A percentile compares a stretch with the other conserved stretches of the same genome.
Conservation (phyloP, 64 coral and sea anemone species). For the Astreopora myriophthalma region DNA sequence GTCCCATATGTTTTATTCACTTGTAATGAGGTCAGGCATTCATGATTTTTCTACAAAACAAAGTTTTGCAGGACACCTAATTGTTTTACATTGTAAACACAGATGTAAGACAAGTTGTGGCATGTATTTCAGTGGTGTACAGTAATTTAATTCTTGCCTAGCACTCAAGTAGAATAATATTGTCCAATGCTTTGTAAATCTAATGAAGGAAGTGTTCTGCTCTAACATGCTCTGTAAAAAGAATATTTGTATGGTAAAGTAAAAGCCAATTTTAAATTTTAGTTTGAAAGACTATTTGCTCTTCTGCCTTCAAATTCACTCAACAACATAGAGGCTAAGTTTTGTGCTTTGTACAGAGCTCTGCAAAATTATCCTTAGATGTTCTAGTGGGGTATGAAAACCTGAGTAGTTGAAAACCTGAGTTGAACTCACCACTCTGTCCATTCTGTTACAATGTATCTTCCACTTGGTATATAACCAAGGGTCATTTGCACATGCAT, state of each 20-base stretch:
- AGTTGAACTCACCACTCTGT: no score
- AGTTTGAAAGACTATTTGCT: not conserved
- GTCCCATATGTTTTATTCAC: conserved; percentile 1
- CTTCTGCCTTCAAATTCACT: not conserved
- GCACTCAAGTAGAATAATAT: not conserved
- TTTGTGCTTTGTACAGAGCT: not conserved
- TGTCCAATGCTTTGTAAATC: conserved; percentile 3
- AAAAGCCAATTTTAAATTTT: conserved; percentile 22
- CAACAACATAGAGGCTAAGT: no score
- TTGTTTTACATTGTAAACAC: not conserved
- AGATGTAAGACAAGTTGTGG: not conserved
- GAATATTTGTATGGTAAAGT: conserved; percentile 18
- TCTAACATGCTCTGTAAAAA: not conserved
- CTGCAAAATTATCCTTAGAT: no score
- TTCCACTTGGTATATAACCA: no score
- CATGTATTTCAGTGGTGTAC: not conserved
- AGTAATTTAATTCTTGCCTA: not conserved
- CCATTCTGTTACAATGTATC: no score
- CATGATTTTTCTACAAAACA: conserved; percentile 39
- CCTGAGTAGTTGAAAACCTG: no score
- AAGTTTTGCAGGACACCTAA: not conserved
- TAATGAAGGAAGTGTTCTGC: not conserved
- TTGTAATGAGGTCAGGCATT: conserved; percentile 30
- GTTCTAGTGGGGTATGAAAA: no score
- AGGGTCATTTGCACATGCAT: no score